Percentiles rank a stretch among this genome's conserved stretches.
These are phyloP conservation scores for Herminia tarsipennalis DNA, from an alignment of 2,888 invertebrate species.

Conservation along the genomic window DNA sequence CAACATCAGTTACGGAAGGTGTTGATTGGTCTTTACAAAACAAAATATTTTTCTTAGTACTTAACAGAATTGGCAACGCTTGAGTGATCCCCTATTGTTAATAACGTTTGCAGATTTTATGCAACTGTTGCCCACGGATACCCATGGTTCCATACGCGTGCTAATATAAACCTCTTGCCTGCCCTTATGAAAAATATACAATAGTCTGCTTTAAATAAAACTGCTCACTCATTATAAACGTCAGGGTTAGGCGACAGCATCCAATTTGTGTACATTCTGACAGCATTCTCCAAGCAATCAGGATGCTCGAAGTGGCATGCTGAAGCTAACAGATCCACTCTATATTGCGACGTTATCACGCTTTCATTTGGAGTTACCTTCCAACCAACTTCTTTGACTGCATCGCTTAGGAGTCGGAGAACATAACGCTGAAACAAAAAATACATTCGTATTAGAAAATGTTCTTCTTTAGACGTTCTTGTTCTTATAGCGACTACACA, in stretches of 20 bases:
- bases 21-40: no score
- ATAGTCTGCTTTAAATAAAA: neutral
- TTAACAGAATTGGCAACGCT: no score
- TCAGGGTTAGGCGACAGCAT: slow-evolving; percentile 90
- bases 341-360: slow-evolving; percentile 89
- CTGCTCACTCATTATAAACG: slow-evolving; percentile 89
- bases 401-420: slow-evolving; percentile 86
- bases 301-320: slow-evolving; percentile 91
- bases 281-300: slow-evolving; percentile 91
- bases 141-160: no score
- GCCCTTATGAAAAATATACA: neutral
- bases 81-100: no score
- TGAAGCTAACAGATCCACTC: slow-evolving; percentile 89
- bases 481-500: no score
- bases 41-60: no score
- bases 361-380: slow-evolving; percentile 86
- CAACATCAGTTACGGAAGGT: no score
- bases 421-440: slow-evolving; percentile 87
- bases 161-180: no score
- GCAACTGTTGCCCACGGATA: no score
- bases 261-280: slow-evolving; percentile 91
- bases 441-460: no score
- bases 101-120: no score
- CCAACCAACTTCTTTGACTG: slow-evolving; percentile 90
- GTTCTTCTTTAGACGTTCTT: no score